Evolutionary conservation across 2,797 vertebrate genomes (phyloP).

Genomic region (Neosalanx taihuensis): DNA sequence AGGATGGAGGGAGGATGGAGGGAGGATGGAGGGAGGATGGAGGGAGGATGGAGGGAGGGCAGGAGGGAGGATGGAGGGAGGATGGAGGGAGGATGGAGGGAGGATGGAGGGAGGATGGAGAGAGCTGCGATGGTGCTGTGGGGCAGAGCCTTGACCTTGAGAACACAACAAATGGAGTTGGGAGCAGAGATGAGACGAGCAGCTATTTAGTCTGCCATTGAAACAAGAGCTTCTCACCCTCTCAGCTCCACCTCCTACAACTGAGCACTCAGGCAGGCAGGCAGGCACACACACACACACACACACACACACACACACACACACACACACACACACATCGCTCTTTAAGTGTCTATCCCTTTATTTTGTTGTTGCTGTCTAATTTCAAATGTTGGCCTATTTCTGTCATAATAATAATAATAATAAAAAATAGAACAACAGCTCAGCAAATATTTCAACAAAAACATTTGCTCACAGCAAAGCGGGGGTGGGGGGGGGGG

Average conservation of each 20-base stretch:
- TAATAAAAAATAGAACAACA: too few relatives aligned
- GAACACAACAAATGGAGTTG: slow-evolving; percentile 41
- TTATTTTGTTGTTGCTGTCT: too few relatives aligned
- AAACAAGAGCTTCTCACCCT: slow-evolving; percentile 46
- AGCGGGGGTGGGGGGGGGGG: slow-evolving; percentile 20
- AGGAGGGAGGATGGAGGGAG: too few relatives aligned
- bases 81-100: not conserved
- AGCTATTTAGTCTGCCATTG: slow-evolving; percentile 50
- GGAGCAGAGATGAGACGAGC: slow-evolving; percentile 32
- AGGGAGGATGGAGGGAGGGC: not conserved
- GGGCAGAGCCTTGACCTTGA: slow-evolving; percentile 48
- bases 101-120: not conserved
- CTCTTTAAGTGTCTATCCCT: too few relatives aligned
- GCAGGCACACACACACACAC: not conserved
- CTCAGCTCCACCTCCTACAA: slow-evolving; percentile 37
- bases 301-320: too few relatives aligned
- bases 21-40: not conserved
- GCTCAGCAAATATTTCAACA: too few relatives aligned
- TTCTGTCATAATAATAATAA: too few relatives aligned
- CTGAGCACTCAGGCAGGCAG: slow-evolving; percentile 34
- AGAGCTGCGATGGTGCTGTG: not conserved
- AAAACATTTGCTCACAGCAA: too few relatives aligned
- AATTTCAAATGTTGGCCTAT: too few relatives aligned
- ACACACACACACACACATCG: too few relatives aligned
- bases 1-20: too few relatives aligned